These are phyloP conservation scores for Chelonus formosanus DNA, from an alignment of 2,888 invertebrate species.

Conservation along the genomic window DNA sequence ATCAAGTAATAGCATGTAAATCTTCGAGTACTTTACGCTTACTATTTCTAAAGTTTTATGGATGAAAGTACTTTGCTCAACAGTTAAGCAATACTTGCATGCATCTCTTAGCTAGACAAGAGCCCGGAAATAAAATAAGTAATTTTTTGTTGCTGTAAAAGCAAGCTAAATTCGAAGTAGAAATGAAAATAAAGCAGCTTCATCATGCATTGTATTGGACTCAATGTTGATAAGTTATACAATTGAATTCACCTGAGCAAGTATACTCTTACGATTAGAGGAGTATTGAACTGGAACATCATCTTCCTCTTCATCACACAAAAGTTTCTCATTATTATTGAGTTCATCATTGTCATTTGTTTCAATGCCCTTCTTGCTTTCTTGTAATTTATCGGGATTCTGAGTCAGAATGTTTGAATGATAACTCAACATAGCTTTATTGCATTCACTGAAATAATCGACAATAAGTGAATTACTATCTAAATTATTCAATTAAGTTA, in stretches of 20 bases:
- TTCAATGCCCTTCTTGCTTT: constrained; percentile 44
- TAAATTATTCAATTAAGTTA: too few species aligned
- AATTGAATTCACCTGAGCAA: constrained; percentile 52
- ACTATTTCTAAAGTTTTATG: constrained; percentile 1
- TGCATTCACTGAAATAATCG: constrained; percentile 48
- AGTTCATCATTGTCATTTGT: constrained; percentile 35
- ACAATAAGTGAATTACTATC: neutral
- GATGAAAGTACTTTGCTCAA: neutral
- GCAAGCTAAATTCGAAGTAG: too few species aligned
- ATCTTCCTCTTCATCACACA: constrained; percentile 29
- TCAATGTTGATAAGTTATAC: too few species aligned
- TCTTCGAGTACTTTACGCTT: too few species aligned
- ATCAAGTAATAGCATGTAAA: too few species aligned
- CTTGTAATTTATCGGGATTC: constrained; percentile 38
- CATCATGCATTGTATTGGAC: too few species aligned
- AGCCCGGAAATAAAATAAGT: too few species aligned
- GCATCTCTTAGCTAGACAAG: too few species aligned
- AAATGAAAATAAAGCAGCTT: too few species aligned
- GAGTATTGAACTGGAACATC: constrained; percentile 40
- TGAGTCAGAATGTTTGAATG: constrained; percentile 33
- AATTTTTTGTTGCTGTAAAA: too few species aligned
- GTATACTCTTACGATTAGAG: constrained; percentile 51
- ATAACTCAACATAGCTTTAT: constrained; percentile 45
- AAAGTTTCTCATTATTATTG: constrained; percentile 24
- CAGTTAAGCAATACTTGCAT: neutral